Base-by-base conservation (phyloP, 2,113 vertebrate species). In the Amphiprion percula region DNA sequence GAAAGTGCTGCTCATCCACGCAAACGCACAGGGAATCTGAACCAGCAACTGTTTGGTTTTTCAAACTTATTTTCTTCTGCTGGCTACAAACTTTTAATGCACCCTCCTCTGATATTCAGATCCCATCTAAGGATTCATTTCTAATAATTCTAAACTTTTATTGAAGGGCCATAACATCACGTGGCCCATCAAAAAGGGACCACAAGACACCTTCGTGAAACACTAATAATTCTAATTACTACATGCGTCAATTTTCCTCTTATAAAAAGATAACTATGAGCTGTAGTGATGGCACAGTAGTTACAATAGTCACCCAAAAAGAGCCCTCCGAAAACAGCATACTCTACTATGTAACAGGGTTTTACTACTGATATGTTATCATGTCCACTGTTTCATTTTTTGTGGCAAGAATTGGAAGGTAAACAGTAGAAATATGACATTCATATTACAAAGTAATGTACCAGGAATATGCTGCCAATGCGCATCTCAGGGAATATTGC, bases 1-100 rank as follows among this genome's bases (percentile, higher is more conserved):
- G 47, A 79, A 63, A 68, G 60, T 56, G 61, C 55, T 59, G 21
- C 55, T 80, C 60, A 50, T 75, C 71, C 67, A 60, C 49, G 74
- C 10, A 68, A 28, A 74, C 11, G 28, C 26, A 77, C 56, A 44
- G 49, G 65, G 54, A 55, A 78, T 63, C 71, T 63, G 53, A 82
- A 85, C 61, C 50, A 59, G 49, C 28, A 49, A 66, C 77, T 39
- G 33, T 39, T 58, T 41, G 4, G 7, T 65, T 7, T 19, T 62
- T n/a, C 50, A 69, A 71, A 47, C 2, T 58, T 30, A 64, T 16
- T 58, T 24, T 63, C 12, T 30, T 37, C 3, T 23, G 1, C 30
- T 50, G 21, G 17, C 41, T 37, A 5, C 15, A 65, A 82, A 80
- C 62, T 15, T 71, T 64, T 46, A 44, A 46, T 54, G 46, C 12